Conservation (phyloP, 2,888 invertebrate genomes). For the Hypsopygia costalis region DNA sequence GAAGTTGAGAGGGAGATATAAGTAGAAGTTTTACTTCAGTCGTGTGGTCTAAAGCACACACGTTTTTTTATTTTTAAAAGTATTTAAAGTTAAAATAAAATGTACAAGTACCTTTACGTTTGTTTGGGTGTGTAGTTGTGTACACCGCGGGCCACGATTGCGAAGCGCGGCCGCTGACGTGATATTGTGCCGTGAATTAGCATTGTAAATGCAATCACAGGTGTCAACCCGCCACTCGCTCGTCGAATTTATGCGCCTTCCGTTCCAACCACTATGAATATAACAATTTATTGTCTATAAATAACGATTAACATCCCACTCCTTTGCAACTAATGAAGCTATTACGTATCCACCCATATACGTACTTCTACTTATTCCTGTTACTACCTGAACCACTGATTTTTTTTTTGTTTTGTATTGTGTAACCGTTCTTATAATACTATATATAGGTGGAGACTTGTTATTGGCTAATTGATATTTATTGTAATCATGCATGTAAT, state of each 20-base stretch:
- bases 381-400: not conserved
- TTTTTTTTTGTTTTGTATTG: too few relatives aligned
- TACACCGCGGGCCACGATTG: slow-evolving; percentile 16
- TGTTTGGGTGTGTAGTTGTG: slow-evolving; percentile 17
- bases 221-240: slow-evolving; percentile 72
- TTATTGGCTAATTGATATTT: too few relatives aligned
- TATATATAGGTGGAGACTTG: too few relatives aligned
- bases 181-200: slow-evolving; percentile 73
- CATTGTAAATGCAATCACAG: slow-evolving; percentile 81
- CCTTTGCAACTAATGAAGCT: slow-evolving; percentile 50
- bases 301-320: slow-evolving; percentile 60
- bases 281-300: slow-evolving; percentile 71
- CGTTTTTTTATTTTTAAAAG: too few relatives aligned
- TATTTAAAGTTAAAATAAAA: too few relatives aligned
- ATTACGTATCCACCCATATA: slow-evolving; percentile 28
- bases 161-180: slow-evolving; percentile 49
- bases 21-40: too few relatives aligned
- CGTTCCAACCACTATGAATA: slow-evolving; percentile 64
- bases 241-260: slow-evolving; percentile 75
- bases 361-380: slow-evolving; percentile 2
- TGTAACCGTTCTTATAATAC: too few relatives aligned
- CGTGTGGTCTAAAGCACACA: too few relatives aligned
- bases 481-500: too few relatives aligned
- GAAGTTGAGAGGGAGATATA: too few relatives aligned
- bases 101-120: too few relatives aligned